Base-by-base conservation (phyloP, 2,888 invertebrate genomes). In the Anoplius nigerrimus region DNA sequence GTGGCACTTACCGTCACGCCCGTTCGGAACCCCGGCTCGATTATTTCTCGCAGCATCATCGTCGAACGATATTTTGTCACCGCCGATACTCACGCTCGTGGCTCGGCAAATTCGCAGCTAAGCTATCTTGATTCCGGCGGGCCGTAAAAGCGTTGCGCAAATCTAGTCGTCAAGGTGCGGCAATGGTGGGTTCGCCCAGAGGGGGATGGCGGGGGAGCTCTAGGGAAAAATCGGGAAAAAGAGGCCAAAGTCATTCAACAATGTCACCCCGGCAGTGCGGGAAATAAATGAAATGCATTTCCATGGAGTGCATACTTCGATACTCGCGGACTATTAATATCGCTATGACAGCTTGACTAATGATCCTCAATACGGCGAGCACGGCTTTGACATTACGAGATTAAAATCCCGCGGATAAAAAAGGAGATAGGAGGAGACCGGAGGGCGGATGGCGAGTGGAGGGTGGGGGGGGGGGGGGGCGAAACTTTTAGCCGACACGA, bases 321-420 rank as follows among this genome's bases (percentile, higher is more conserved):
- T 85, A 85, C 83, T 81, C 72, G 80, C 76, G 75, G 75, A 86
- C 88, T 88, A 88, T 88, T 88, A 88, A 88, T 88, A 88, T 85
- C 80, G 79, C 75, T 86, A 88, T 88, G 88, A 88, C 88, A 88
- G 88, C 43, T 87, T 88, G 88, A 88, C 87, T 88, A 88, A 88
- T 88, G 88, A 87, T 85, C 76, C 79, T 72, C 82, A 76, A 82
- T 84, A 79, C 73, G 77, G n/a, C 77, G 73, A 81, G 82, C 84
- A 82, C 79, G 81, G 82, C 83, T 86, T 85, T 86, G 86, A 87
- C 87, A 88, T 88, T 88, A 88, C 86, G 84, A 86, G 87, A 88
- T 88, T 88, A 88, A 88, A 88, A 84, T 86, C 82, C 82, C 72
- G 66, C 78, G 77, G 68, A 56, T 68, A 71, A 75, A 64, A 67